Conservation (phyloP, 2,797 vertebrate species). For the Myotis pilosus region DNA sequence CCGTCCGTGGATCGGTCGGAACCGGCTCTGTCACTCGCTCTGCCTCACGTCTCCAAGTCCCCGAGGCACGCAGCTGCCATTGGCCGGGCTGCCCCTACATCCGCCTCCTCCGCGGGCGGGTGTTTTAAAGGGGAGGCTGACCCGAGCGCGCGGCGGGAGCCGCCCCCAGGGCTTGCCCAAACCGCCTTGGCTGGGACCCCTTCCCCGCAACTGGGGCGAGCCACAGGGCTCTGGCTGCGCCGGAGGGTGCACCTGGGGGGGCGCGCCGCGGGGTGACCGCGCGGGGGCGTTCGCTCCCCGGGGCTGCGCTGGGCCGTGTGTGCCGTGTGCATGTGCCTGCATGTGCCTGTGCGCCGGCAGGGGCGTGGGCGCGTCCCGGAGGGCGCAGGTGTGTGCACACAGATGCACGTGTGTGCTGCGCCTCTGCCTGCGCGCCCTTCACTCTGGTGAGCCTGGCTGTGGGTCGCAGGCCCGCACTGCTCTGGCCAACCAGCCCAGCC, state of each 20-base stretch:
- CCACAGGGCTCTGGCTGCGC: constrained; percentile 55
- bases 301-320: background rate
- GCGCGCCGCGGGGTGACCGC: background rate
- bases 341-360: background rate
- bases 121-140: constrained; percentile 76
- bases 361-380: background rate
- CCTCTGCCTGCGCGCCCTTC: background rate
- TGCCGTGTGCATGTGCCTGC: background rate
- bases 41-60: constrained; percentile 83
- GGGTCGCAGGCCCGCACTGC: background rate
- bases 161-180: constrained; percentile 88
- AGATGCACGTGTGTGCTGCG: background rate
- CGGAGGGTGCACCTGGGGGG: constrained; percentile 28
- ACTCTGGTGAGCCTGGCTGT: background rate
- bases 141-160: constrained; percentile 76
- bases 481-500: background rate
- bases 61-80: constrained; percentile 88
- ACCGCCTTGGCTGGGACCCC: background rate
- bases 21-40: constrained; percentile 69
- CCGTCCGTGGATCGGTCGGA: constrained; percentile 67
- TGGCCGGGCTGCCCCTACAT: constrained; percentile 86
- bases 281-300: background rate
- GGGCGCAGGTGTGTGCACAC: constrained; percentile 52
- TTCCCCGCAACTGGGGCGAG: constrained; percentile 68
- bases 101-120: constrained; percentile 75